Evolutionary conservation across 2,888 invertebrate genomes (phyloP), one percentile per base, ranked within the genome.

Genomic region (Hirtodrosophila confusa): DNA sequence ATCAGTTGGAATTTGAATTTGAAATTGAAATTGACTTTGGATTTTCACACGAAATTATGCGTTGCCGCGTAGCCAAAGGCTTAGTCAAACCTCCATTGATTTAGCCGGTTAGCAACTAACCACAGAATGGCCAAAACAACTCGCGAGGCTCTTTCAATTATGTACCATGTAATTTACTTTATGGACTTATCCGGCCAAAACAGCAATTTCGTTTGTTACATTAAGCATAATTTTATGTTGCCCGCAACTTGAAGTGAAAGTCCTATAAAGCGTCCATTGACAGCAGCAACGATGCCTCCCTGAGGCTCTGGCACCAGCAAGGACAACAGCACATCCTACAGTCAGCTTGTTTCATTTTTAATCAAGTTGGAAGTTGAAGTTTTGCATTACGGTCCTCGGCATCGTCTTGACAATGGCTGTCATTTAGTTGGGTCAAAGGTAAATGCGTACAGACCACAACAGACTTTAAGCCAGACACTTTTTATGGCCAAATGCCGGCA

Each of bases 211-310:
- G 88, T 48, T 56, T 65, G 85, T 86, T 87, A 89, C 90, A 89
- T 90, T 90, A 88, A 91, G 88, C 88, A 90, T 91, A 90, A 90
- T 90, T 91, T 91, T 89, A 91, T 90, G 90, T 86, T 47, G 50
- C 41, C 87, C 54, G 60, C 60, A 67, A 69, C 44, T 56, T 61
- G 53, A 58, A 71, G 69, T 60, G 62, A 86, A 80, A 75, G 69
- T 72, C 53, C 53, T 40, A 75, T 72, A 75, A 86, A 70, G 68
- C 69, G 86, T 78, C 63, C 71, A 75, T 77, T 75, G 84, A 71
- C 70, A 76, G 77, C 35, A 48, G 24, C 57, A 10, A 58, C 40
- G 61, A 69, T 68, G 68, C 44, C 33, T 23, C 41, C 47, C 54
- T 51, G 39, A 29, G 33, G 29, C 31, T 43, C 23, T 10, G 9